A percentile compares a stretch with the other conserved stretches of the same genome.
phyloP scores from a whole-genome alignment of 2,888 invertebrate genomes.

The Troides oblongomaculatus region DNA sequence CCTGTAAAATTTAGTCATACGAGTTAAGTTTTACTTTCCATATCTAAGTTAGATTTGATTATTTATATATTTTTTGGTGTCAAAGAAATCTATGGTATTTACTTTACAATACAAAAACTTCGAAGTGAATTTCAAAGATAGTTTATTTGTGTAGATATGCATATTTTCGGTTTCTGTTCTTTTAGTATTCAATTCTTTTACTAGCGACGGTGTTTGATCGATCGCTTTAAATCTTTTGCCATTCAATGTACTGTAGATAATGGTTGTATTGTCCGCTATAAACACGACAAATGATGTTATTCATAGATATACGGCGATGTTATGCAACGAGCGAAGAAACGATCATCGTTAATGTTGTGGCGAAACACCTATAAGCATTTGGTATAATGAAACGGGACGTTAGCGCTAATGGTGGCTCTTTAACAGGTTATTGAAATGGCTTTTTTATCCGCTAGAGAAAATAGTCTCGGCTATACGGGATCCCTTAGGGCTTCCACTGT shows the following conservation, averaged over 20 bases:
- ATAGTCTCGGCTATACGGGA: slow-evolving; percentile 19
- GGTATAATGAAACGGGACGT: slow-evolving; percentile 37
- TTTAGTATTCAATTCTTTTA: background rate
- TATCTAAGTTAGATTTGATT: background rate
- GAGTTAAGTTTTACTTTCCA: background rate
- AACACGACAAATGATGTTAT: slow-evolving; percentile 27
- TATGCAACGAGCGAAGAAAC: slow-evolving; percentile 18
- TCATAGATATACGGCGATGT: slow-evolving; percentile 31
- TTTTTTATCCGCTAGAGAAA: slow-evolving; percentile 33
- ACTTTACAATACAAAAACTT: too few species aligned
- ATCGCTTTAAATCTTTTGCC: background rate
- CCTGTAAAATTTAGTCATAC: background rate
- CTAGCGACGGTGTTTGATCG: background rate
- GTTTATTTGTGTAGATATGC: too few species aligned
- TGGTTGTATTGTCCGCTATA: slow-evolving; percentile 26
- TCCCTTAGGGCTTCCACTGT: background rate
- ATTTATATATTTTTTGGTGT: background rate
- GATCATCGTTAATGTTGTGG: slow-evolving; percentile 30
- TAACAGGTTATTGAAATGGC: slow-evolving; percentile 36
- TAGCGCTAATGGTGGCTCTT: slow-evolving; percentile 34
- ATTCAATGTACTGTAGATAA: slow-evolving; percentile 13
- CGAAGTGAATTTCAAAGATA: too few species aligned
- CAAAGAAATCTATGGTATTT: too few species aligned
- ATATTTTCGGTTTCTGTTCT: too few species aligned
- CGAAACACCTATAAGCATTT: slow-evolving; percentile 30